Evolutionary conservation across 1,140 invertebrate genomes (phyloP), one percentile per base, ranked within the genome.

Genomic region (Drosophila seguyi): DNA sequence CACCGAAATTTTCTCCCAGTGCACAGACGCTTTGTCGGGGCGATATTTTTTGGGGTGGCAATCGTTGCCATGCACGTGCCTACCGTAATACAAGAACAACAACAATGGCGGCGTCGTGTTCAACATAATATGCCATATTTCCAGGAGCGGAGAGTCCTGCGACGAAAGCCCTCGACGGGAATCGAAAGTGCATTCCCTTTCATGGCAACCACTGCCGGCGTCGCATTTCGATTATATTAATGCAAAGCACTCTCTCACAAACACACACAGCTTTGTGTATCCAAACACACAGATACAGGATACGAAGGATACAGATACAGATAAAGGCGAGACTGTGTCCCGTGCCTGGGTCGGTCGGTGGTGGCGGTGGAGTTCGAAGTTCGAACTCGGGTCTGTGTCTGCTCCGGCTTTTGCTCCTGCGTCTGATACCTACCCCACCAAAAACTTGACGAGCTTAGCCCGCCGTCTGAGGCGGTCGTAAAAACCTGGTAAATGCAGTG

Each of bases 101-200:
- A 83, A 83, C 77, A 90, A 84, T 82, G 82, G 75, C 79, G 81
- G 73, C 84, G 34, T 85, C 78, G 73, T 84, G 78, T 88, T 75
- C 66, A 78, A 90, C 85, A 88, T 88, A 90, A 90, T 88, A 90
- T 90, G 85, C 85, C 85, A 88, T 90, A 85, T 90, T 90, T 88
- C 65, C 72, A 69, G 41, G 47, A 68, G 58, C 62, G 47, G 27
- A 27, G 62, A 74, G 53, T 76, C 67, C 61, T 68, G 57, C 60
- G 56, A 47, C 61, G 63, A 82, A 79, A 83, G 83, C 79, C 73
- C 85, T 81, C 76, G 42, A 69, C 69, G 75, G 68, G 74, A 90
- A 90, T 90, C 85, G 85, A 90, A 90, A 90, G 85, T 90, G 85
- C 85, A 90, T 90, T 90, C 85, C 84, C 85, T 90, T 90, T 90